Percentiles rank a stretch among this genome's conserved stretches.
Evolutionary conservation across 2,797 vertebrate genomes (phyloP).

Genomic region (Coreius guichenoti): DNA sequence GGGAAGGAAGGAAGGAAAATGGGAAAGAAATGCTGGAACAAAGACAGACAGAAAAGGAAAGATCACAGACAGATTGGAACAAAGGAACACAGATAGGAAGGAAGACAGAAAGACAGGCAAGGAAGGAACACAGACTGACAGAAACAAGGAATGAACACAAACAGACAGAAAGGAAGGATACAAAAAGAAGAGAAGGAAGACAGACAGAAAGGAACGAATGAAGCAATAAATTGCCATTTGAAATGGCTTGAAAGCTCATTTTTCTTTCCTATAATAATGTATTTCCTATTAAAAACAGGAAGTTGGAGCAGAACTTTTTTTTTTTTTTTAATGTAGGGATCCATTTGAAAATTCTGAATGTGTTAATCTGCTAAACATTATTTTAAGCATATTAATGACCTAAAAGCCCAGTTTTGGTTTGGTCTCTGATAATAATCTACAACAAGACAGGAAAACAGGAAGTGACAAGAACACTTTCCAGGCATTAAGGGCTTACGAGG

Average conservation of each 20-base stretch:
- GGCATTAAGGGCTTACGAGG: conserved; percentile 1
- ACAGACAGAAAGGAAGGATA: neutral
- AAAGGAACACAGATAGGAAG: neutral
- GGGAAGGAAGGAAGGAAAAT: conserved; percentile 1
- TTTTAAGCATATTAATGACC: neutral
- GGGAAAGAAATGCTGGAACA: neutral
- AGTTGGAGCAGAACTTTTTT: neutral
- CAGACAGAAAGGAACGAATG: too few species aligned
- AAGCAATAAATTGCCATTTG: neutral
- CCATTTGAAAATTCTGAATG: neutral
- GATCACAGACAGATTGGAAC: neutral
- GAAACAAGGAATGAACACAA: neutral
- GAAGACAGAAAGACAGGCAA: neutral
- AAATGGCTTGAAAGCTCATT: neutral
- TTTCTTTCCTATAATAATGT: neutral
- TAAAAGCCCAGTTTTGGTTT: neutral
- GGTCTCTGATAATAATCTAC: neutral
- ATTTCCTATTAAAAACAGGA: conserved; percentile 1
- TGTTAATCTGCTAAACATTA: neutral
- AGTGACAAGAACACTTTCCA: conserved; percentile 10
- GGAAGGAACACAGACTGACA: neutral
- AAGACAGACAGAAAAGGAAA: neutral
- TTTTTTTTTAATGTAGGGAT: neutral
- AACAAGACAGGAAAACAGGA: neutral
- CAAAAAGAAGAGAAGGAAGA: neutral